phyloP scores from a whole-genome alignment of 2,888 invertebrate genomes.

The Venusia cambrica region DNA sequence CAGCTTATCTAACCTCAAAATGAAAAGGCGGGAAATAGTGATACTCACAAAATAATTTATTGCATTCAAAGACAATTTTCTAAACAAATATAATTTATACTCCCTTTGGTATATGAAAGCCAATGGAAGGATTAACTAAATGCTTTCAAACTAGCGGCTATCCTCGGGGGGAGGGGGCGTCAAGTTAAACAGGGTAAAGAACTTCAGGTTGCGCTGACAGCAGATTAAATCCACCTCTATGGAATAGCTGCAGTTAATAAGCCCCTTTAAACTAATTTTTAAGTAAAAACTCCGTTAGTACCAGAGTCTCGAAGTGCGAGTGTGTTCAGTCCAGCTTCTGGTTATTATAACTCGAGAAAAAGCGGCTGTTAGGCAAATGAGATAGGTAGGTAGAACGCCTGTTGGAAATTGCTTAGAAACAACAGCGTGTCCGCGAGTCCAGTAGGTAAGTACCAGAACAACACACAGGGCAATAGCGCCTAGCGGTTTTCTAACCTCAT shows the following conservation, averaged over 20 bases:
- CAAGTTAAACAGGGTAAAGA: conserved; percentile 17
- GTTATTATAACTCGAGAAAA: conserved; percentile 5
- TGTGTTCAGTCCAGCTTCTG: conserved; percentile 8
- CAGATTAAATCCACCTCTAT: conserved; percentile 2
- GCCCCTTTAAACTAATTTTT: conserved; percentile 11
- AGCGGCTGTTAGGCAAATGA: conserved; percentile 5
- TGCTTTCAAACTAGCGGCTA: conserved; percentile 48
- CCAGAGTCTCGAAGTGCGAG: conserved; percentile 3
- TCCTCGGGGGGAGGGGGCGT: conserved; percentile 31
- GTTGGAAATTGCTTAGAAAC: conserved; percentile 14
- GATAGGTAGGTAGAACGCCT: conserved; percentile 7
- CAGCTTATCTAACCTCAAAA: conserved; percentile 71
- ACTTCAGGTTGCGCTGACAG: conserved; percentile 14
- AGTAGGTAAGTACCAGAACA: conserved; percentile 15
- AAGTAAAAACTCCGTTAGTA: conserved; percentile 14
- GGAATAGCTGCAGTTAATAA: conserved; percentile 15
- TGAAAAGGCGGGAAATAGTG: conserved; percentile 71
- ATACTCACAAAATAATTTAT: conserved; percentile 65
- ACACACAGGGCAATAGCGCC: conserved; percentile 21
- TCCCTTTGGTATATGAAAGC: conserved; percentile 63
- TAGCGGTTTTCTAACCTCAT: conserved; percentile 19
- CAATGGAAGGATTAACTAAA: conserved; percentile 61
- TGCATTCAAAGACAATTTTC: conserved; percentile 61
- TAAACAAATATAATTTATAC: conserved; percentile 36
- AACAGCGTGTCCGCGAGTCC: too few relatives aligned